These are phyloP conservation scores for Hemistola chrysoprasaria DNA, from an alignment of 2,888 invertebrate species.

Conservation along the genomic window DNA sequence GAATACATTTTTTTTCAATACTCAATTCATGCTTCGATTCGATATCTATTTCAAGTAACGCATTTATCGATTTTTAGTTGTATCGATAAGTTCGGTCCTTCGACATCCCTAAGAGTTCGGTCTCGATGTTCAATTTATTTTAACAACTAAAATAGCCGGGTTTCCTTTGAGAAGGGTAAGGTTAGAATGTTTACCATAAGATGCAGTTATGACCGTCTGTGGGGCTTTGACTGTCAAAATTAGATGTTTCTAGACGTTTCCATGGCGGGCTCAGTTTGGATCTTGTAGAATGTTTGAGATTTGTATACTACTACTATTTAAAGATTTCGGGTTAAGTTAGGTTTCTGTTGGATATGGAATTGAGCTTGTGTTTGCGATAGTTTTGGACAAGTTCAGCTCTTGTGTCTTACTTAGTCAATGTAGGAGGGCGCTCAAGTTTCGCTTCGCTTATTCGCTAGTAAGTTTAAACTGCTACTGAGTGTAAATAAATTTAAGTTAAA, in stretches of 20 bases:
- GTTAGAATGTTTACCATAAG: constrained; percentile 22
- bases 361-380: no score
- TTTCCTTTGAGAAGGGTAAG: constrained; percentile 32
- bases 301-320: no score
- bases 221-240: constrained; percentile 29
- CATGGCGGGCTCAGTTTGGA: constrained; percentile 3
- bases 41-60: neutral
- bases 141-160: constrained; percentile 60
- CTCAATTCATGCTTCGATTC: no score
- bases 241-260: constrained; percentile 25
- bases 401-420: no score
- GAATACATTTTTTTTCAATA: no score
- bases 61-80: constrained; percentile 3
- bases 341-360: no score
- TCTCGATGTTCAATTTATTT: constrained; percentile 55
- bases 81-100: neutral
- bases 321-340: no score
- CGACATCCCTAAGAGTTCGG: constrained; percentile 25
- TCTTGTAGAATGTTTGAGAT: constrained; percentile 14
- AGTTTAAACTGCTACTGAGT: no score
- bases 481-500: no score
- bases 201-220: constrained; percentile 10
- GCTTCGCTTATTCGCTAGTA: no score
- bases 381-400: no score
- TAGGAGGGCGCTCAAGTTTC: no score